These are phyloP conservation scores for Liasis olivaceus DNA, from an alignment of 2,797 vertebrate species.

Conservation along the genomic window DNA sequence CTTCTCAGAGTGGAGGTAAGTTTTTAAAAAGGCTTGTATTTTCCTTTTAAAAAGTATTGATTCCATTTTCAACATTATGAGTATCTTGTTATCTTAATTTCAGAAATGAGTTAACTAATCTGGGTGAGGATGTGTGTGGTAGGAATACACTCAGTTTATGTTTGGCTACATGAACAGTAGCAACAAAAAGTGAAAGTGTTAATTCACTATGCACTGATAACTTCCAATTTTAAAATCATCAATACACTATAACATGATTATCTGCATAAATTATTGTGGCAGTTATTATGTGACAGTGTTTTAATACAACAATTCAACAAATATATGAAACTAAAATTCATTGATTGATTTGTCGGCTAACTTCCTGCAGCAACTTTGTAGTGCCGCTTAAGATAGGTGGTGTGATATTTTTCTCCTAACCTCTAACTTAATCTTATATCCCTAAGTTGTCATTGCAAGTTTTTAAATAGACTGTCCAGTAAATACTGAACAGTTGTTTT, in stretches of 20 bases:
- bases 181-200: not conserved
- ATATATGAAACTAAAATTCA: conserved; percentile 59
- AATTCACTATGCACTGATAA: not conserved
- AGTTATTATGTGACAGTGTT: not conserved
- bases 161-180: not conserved
- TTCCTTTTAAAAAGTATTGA: not conserved
- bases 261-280: not conserved
- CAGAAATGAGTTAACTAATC: not conserved
- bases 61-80: not conserved
- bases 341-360: conserved; percentile 57
- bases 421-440: not conserved
- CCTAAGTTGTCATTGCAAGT: not conserved
- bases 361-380: not conserved
- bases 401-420: conserved; percentile 41
- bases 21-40: not conserved
- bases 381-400: not conserved
- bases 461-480: conserved; percentile 36
- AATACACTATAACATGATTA: not conserved
- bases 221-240: conserved; percentile 5
- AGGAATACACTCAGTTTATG: not conserved
- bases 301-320: conserved; percentile 14
- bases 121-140: not conserved
- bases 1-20: not conserved
- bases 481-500: not conserved
- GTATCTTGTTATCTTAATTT: not conserved